A percentile compares a stretch with the other conserved stretches of the same genome.
phyloP scores from a whole-genome alignment of 2,113 vertebrate species.

The Scophthalmus maximus region DNA sequence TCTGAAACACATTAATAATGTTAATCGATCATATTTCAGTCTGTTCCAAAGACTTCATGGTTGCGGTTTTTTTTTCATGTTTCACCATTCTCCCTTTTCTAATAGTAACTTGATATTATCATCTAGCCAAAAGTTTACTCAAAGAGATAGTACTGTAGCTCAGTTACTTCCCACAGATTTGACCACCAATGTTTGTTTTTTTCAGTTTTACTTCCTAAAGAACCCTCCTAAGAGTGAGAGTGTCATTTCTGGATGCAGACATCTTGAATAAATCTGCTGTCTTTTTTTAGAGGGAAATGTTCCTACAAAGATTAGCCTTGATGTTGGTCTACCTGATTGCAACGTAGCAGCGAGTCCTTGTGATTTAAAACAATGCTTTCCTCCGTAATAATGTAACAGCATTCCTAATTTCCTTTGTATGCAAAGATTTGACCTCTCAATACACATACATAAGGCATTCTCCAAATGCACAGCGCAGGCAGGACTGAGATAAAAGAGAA shows the following conservation, averaged over 20 bases:
- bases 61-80: too few species aligned
- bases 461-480: slow-evolving; percentile 60
- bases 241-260: background rate
- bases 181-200: background rate
- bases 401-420: slow-evolving; percentile 37
- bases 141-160: background rate
- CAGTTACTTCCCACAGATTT: background rate
- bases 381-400: slow-evolving; percentile 24
- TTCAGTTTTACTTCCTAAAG: background rate
- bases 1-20: background rate
- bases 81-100: background rate
- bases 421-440: slow-evolving; percentile 62
- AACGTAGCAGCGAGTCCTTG: slow-evolving; percentile 11
- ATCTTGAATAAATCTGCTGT: background rate
- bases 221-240: background rate
- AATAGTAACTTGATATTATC: background rate
- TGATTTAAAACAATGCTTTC: slow-evolving; percentile 33
- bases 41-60: background rate
- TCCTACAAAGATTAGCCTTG: background rate
- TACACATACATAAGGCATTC: slow-evolving; percentile 54
- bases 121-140: background rate
- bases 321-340: slow-evolving; percentile 10
- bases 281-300: background rate
- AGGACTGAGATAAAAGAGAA: slow-evolving; percentile 75
- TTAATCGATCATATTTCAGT: background rate